These are phyloP conservation scores for Diplosoma virens DNA, from an alignment of 23 tunicate genomes.

Conservation along the genomic window DNA sequence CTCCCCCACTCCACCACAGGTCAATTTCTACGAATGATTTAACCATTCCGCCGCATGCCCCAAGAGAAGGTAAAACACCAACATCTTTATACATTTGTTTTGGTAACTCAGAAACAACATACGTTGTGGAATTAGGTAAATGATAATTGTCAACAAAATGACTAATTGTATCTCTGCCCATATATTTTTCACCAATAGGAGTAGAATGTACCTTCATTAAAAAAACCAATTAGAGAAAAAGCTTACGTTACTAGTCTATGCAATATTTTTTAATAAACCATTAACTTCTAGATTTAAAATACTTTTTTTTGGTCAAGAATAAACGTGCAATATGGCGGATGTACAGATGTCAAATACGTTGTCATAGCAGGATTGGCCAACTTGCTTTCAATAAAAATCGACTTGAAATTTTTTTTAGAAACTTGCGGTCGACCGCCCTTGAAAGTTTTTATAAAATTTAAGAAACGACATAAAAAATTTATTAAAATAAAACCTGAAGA, in stretches of 20 bases:
- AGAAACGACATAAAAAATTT: too few relatives aligned
- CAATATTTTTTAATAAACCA: too few relatives aligned
- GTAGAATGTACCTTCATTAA: constrained; percentile 32
- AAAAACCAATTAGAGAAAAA: neutral
- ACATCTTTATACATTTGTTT: constrained; percentile 59
- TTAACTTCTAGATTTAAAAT: too few relatives aligned
- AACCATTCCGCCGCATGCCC: constrained; percentile 77
- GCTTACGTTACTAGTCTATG: neutral
- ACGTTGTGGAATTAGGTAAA: constrained; percentile 7
- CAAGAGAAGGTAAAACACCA: constrained; percentile 72
- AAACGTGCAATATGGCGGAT: too few relatives aligned
- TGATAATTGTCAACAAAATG: constrained; percentile 72
- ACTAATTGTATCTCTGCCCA: constrained; percentile 69
- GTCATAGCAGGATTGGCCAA: too few relatives aligned
- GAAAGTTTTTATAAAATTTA: too few relatives aligned
- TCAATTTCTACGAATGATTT: constrained; percentile 74
- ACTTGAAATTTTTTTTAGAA: too few relatives aligned
- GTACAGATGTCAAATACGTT: too few relatives aligned
- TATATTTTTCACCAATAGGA: constrained; percentile 73
- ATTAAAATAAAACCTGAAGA: too few relatives aligned
- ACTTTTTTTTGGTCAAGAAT: too few relatives aligned
- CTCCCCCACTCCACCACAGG: constrained; percentile 93
- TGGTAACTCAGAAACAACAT: constrained; percentile 77
- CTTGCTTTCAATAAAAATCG: too few relatives aligned
- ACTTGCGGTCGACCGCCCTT: too few relatives aligned